Conservation (phyloP, 2,113 vertebrate genomes). For the Chamaetylas fuelleborni region DNA sequence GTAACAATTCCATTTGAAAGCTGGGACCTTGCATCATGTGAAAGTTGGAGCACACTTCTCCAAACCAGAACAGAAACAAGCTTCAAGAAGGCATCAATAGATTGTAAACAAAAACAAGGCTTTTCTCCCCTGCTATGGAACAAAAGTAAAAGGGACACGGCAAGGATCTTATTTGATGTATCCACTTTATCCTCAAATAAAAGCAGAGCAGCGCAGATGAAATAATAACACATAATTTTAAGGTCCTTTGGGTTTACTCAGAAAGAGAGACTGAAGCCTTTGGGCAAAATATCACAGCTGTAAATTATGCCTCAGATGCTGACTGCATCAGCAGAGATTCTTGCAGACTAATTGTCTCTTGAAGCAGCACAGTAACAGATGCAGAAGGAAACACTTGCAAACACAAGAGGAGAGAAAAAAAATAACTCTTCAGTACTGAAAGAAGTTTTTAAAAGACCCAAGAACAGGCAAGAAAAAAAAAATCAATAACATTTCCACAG, state of each 20-base stretch:
- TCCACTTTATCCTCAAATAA: background rate
- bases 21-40: fast-evolving
- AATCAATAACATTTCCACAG: background rate
- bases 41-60: background rate
- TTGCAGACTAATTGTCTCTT: background rate
- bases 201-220: background rate
- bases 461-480: background rate
- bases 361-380: background rate
- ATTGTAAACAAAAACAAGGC: background rate
- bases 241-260: background rate
- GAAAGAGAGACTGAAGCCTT: background rate
- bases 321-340: background rate
- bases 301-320: background rate
- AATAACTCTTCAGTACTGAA: background rate
- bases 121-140: background rate
- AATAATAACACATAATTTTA: background rate
- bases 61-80: background rate
- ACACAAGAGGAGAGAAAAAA: background rate
- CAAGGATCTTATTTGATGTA: background rate
- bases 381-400: background rate
- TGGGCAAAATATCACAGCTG: background rate
- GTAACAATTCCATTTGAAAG: background rate
- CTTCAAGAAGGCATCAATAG: background rate
- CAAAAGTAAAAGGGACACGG: background rate
- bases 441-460: background rate